Base-by-base conservation (phyloP, 2,888 invertebrate genomes). In the Syritta pipiens region DNA sequence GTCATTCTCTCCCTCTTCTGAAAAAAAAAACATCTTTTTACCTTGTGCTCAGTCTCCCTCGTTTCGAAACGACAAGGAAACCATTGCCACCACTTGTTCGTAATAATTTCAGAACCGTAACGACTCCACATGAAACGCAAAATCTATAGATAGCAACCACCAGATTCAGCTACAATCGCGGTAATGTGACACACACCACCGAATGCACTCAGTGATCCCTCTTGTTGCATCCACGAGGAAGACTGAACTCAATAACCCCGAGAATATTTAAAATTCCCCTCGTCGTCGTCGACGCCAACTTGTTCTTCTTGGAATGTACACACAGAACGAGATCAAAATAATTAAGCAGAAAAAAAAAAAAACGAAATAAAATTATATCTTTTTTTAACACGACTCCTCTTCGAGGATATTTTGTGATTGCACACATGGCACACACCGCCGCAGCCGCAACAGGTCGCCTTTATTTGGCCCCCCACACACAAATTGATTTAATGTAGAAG, bases 241-340 rank as follows among this genome's bases (percentile, higher is more conserved):
- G 40, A 49, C 51, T 49, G 48, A 59, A 32, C 68, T 42, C 49
- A 49, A 59, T 42, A 42, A 49, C 49, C 68, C 30, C 59, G 51
- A 51, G 59, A 71, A 71, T 71, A 46, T 71, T 60, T 60, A 7
- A 62, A 62, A 71, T 60, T 53, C 28, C 46, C 14, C 49, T 51
- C 26, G 49, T 37, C 14, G 24, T 42, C 40, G 35, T 2, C 22
- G 24, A 10, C 30, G n/a, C 14, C 17, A 17, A 17, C 37, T 3
- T 9, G 10, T 4, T n/a, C n/a, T n/a, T n/a, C n/a, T 14, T 5
- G n/a, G n/a, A 32, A 67, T 28, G 19, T 20, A 26, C 46, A 35
- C 55, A 4, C 30, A n/a, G 10, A 1, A 4, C 5, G 10, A 24
- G 48, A 48, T 26, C 14, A 59, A 51, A 60, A 69, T 24, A 49